These are phyloP conservation scores for Tolypeutes matacus DNA, from an alignment of 2,797 vertebrate genomes.

Conservation along the genomic window DNA sequence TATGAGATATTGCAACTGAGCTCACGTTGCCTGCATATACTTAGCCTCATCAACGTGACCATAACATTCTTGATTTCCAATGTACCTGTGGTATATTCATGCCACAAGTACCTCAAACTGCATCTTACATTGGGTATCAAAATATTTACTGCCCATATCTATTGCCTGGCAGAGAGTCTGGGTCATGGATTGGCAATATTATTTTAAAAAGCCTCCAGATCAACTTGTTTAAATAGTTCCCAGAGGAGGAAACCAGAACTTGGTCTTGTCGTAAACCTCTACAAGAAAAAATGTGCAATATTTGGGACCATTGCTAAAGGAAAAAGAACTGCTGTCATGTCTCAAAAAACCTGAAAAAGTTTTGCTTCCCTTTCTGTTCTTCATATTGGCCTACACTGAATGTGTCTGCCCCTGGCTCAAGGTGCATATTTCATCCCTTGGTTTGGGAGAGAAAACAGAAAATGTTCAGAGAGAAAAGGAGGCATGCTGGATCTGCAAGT, in stretches of 20 bases:
- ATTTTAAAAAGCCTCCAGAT: background rate
- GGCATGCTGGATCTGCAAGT: background rate
- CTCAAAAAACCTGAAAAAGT: background rate
- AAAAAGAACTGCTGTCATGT: background rate
- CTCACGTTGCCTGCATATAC: background rate
- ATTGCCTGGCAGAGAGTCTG: background rate
- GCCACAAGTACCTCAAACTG: background rate
- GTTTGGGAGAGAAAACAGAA: background rate
- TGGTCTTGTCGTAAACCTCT: background rate
- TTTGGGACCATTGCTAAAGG: background rate
- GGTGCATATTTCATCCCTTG: background rate
- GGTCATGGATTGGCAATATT: background rate
- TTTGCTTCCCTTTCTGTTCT: background rate
- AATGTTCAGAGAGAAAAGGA: background rate
- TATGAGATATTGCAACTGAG: background rate
- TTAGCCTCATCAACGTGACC: background rate
- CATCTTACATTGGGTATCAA: background rate
- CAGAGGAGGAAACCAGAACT: background rate
- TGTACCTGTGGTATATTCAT: background rate
- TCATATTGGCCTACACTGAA: background rate
- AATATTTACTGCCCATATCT: background rate
- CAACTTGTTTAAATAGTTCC: background rate
- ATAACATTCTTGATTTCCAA: background rate
- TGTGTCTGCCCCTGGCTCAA: background rate
- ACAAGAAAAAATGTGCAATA: background rate